A percentile compares a stretch with the other conserved stretches of the same genome.
Evolutionary conservation across 1,140 invertebrate species (phyloP).

Genomic region (Aphidius ervi): DNA sequence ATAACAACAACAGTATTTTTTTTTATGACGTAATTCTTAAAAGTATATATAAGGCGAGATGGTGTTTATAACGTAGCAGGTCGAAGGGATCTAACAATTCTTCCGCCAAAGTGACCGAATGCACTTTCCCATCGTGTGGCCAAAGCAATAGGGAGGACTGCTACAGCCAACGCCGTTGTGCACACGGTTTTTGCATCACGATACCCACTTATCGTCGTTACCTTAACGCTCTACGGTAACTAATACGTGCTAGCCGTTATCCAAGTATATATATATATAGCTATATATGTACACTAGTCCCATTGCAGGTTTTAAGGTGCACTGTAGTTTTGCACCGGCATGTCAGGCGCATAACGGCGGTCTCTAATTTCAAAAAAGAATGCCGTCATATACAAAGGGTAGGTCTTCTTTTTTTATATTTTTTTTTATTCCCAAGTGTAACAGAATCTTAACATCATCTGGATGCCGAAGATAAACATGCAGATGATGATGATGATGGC

Average conservation of each 20-base stretch:
- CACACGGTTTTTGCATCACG: slow-evolving; percentile 29
- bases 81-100: slow-evolving; percentile 6
- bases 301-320: slow-evolving; percentile 10
- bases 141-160: neutral
- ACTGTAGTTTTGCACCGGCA: neutral
- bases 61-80: neutral
- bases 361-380: neutral
- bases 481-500: too few species aligned
- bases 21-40: neutral
- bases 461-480: too few species aligned
- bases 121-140: slow-evolving; percentile 28
- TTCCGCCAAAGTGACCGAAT: slow-evolving; percentile 27
- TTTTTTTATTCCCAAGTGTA: too few species aligned
- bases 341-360: slow-evolving; percentile 10
- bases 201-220: slow-evolving; percentile 28
- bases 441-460: too few species aligned
- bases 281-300: neutral
- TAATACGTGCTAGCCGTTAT: slow-evolving; percentile 27
- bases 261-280: slow-evolving; percentile 14
- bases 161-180: slow-evolving; percentile 3
- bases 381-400: too few species aligned
- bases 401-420: too few species aligned
- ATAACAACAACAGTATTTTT: too few species aligned
- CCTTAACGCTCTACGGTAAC: slow-evolving; percentile 25
- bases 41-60: neutral